A percentile compares a stretch with the other conserved stretches of the same genome.
These are phyloP conservation scores for Crotalus viridis DNA, from an alignment of 2,113 vertebrate species.

Conservation along the genomic window DNA sequence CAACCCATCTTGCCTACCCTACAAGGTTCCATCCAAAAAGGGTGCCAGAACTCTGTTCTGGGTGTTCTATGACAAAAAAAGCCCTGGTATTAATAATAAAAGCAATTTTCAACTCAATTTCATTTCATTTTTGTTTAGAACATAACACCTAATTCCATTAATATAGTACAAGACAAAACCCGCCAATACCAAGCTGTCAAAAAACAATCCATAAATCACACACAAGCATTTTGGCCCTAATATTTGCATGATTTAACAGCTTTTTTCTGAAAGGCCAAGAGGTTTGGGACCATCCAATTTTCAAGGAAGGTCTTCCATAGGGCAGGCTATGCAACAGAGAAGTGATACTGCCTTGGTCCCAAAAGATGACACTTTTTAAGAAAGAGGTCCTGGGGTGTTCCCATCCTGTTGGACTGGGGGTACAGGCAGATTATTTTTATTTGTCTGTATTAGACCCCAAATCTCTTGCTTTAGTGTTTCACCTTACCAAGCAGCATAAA, in stretches of 20 bases:
- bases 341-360: background rate
- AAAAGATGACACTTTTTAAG: background rate
- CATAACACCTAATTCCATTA: background rate
- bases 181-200: background rate
- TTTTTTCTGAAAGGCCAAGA: background rate
- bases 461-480: background rate
- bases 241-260: background rate
- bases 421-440: background rate
- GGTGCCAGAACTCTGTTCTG: no score
- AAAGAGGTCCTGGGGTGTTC: background rate
- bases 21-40: no score
- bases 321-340: background rate
- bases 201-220: background rate
- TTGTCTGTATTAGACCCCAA: background rate
- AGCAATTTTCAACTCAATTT: no score
- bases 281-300: background rate
- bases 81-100: background rate
- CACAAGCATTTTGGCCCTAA: background rate
- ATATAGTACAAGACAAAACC: background rate
- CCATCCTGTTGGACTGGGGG: background rate
- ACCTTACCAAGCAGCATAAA: background rate
- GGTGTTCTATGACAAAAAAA: no score
- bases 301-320: background rate
- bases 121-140: background rate
- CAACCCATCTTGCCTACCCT: no score